phyloP scores from a whole-genome alignment of 2,888 invertebrate species.

The Zelleria hepariella region DNA sequence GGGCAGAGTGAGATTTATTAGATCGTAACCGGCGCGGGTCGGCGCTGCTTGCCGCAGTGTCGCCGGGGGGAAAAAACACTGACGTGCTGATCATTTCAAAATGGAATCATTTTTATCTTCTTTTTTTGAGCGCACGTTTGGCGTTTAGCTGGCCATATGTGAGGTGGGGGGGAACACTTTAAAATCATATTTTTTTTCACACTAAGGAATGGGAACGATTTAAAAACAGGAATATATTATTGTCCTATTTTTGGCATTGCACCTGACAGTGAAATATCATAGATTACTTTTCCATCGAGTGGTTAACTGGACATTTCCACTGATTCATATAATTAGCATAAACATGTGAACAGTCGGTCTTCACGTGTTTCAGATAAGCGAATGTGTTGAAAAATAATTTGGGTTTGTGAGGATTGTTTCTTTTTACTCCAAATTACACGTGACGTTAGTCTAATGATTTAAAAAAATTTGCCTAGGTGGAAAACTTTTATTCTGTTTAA shows the following conservation, averaged over 20 bases:
- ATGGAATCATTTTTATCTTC: not conserved
- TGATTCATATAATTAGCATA: not conserved
- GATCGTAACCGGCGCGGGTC: constrained; percentile 62
- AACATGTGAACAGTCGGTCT: not conserved
- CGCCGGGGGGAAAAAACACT: constrained; percentile 1
- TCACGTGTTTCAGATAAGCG: not conserved
- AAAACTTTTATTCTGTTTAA: too few species aligned
- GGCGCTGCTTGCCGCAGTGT: constrained; percentile 34
- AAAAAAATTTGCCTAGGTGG: too few species aligned
- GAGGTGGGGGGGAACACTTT: too few species aligned
- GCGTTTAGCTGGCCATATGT: too few species aligned
- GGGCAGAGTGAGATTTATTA: constrained; percentile 38
- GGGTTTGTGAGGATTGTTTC: not conserved
- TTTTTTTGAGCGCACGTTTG: not conserved
- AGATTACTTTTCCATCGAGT: not conserved
- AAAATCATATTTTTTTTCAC: too few species aligned
- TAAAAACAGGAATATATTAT: too few species aligned
- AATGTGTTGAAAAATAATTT: not conserved
- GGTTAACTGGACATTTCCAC: not conserved
- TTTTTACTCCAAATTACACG: too few species aligned
- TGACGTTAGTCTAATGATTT: too few species aligned
- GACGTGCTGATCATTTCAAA: not conserved
- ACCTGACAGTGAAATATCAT: too few species aligned
- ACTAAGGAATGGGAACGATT: too few species aligned
- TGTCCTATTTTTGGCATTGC: too few species aligned